phyloP scores from a whole-genome alignment of 30 jellyfish, hydroid and myxozoan genomes.

The Aurelia sp. region DNA sequence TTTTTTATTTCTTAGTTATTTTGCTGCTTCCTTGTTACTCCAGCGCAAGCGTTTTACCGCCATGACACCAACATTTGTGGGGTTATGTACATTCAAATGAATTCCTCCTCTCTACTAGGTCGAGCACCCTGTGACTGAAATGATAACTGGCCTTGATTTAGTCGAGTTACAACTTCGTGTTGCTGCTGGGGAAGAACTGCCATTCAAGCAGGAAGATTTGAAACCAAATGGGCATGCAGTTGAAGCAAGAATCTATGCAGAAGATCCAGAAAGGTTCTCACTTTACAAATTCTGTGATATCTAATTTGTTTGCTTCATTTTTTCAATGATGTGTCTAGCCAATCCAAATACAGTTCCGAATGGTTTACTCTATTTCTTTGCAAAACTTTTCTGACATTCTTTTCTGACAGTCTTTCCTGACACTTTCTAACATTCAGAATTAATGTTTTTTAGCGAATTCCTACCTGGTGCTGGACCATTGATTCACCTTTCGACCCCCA shows the following conservation, averaged over 20 bases:
- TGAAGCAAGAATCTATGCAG: conserved; percentile 97
- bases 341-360: too few relatives aligned
- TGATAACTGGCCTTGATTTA: conserved; percentile 93
- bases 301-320: too few relatives aligned
- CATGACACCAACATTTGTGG: too few relatives aligned
- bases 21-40: neutral
- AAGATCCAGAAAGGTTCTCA: conserved; percentile 90
- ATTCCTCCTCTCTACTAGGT: conserved; percentile 44
- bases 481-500: conserved; percentile 85
- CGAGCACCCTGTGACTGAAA: conserved; percentile 96
- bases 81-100: too few relatives aligned
- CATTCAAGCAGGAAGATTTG: conserved; percentile 84
- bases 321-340: too few relatives aligned
- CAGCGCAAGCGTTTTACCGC: too few relatives aligned
- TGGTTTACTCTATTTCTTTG: too few relatives aligned
- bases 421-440: too few relatives aligned
- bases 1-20: too few relatives aligned
- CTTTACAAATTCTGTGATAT: too few relatives aligned
- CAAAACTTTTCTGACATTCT: too few relatives aligned
- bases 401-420: too few relatives aligned
- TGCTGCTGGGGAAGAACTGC: conserved; percentile 91
- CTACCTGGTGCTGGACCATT: conserved; percentile 95
- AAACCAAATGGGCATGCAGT: conserved; percentile 86
- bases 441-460: conserved; percentile 57
- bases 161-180: conserved; percentile 91